These are phyloP conservation scores for Nycticorax nycticorax DNA, from an alignment of 2,113 vertebrate species.

Conservation along the genomic window DNA sequence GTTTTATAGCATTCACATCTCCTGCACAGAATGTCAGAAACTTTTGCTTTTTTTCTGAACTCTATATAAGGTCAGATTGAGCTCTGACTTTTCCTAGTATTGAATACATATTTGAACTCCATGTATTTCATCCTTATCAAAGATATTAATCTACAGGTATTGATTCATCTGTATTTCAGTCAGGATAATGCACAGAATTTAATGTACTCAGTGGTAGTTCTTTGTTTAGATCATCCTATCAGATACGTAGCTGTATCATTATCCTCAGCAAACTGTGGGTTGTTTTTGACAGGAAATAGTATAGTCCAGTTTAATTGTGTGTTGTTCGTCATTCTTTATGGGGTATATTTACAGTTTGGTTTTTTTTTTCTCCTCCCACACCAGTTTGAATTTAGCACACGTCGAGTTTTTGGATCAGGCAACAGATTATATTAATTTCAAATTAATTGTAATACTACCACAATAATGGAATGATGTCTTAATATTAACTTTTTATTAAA, in stretches of 20 bases:
- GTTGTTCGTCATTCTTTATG: background rate
- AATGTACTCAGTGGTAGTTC: background rate
- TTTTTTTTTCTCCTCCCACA: background rate
- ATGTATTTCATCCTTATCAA: background rate
- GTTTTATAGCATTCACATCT: background rate
- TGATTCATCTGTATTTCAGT: background rate
- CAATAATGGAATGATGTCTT: slow-evolving; percentile 40
- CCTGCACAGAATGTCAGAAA: background rate
- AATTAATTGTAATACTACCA: slow-evolving; percentile 49
- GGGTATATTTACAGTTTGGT: background rate
- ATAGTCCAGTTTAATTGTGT: background rate
- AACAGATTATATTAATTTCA: background rate
- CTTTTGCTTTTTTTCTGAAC: background rate
- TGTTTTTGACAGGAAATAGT: background rate
- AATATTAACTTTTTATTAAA: slow-evolving; percentile 59
- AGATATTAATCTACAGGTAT: background rate
- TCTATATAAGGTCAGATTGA: background rate
- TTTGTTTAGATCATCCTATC: background rate
- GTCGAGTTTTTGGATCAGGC: background rate
- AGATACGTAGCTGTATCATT: background rate
- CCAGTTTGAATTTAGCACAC: background rate
- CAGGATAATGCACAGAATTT: background rate
- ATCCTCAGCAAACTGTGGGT: background rate
- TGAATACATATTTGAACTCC: background rate
- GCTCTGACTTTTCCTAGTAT: background rate